These are phyloP conservation scores for Apaloderma vittatum DNA, from an alignment of 2,113 vertebrate species.

Conservation along the genomic window DNA sequence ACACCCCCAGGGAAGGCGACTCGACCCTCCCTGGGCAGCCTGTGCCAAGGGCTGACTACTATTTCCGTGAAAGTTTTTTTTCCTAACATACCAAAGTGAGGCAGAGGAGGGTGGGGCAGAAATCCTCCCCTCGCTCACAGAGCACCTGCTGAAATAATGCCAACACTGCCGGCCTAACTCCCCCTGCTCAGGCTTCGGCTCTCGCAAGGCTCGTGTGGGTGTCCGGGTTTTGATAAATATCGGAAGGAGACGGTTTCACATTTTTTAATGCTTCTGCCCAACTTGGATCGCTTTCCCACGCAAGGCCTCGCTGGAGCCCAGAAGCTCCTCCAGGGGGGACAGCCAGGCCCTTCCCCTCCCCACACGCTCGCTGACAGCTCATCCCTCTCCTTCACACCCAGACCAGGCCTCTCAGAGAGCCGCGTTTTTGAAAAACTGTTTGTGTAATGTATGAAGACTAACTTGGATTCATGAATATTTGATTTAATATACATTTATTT, in stretches of 20 bases:
- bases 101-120: no score
- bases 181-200: background rate
- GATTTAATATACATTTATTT: slow-evolving; percentile 76
- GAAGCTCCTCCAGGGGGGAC: background rate
- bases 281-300: background rate
- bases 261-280: background rate
- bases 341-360: background rate
- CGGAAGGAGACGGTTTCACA: background rate
- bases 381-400: background rate
- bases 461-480: slow-evolving; percentile 70
- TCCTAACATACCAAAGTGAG: no score
- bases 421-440: slow-evolving; percentile 46
- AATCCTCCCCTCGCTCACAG: background rate
- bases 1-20: no score
- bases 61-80: no score
- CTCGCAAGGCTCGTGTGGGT: background rate
- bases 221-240: background rate
- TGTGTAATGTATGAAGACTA: slow-evolving; percentile 65
- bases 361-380: background rate
- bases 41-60: no score
- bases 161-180: background rate
- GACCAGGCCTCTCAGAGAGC: background rate
- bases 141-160: background rate
- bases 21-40: no score
- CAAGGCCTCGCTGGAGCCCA: background rate